Percentiles rank a stretch among this genome's conserved stretches.
Evolutionary conservation across 2,113 vertebrate species (phyloP).

Genomic region (Phrynocephalus versicolor): DNA sequence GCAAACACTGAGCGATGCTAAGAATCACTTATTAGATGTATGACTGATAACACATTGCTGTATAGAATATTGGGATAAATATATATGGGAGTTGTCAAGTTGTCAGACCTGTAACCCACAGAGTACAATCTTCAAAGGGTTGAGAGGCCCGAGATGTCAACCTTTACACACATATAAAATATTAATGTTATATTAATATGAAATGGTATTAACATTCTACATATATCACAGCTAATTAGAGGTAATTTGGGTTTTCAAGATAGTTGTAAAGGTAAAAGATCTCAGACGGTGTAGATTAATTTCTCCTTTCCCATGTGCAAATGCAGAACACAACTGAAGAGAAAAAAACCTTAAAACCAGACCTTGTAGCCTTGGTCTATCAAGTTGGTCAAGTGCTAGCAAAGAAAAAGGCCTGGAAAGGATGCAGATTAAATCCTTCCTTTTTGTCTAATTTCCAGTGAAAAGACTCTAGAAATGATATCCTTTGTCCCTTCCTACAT

Average conservation of each 20-base stretch:
- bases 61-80: not conserved
- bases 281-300: not conserved
- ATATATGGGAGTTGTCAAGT: not conserved
- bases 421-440: not conserved
- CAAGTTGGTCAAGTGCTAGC: not conserved
- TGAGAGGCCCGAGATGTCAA: not conserved
- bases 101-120: not conserved
- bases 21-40: not conserved
- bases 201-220: not conserved
- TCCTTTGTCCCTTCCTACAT: not conserved
- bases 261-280: not conserved
- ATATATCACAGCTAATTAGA: not conserved
- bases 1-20: not conserved
- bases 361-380: not conserved
- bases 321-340: not conserved
- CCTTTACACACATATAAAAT: not conserved
- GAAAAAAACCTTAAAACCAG: no score
- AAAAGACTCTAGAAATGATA: not conserved
- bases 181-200: not conserved
- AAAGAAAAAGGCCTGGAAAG: not conserved
- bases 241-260: not conserved
- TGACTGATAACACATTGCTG: not conserved
- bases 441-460: not conserved
- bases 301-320: not conserved
- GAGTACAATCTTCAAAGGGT: not conserved